Evolutionary conservation across 2,888 invertebrate species (phyloP).

Genomic region (Desoria tigrina): DNA sequence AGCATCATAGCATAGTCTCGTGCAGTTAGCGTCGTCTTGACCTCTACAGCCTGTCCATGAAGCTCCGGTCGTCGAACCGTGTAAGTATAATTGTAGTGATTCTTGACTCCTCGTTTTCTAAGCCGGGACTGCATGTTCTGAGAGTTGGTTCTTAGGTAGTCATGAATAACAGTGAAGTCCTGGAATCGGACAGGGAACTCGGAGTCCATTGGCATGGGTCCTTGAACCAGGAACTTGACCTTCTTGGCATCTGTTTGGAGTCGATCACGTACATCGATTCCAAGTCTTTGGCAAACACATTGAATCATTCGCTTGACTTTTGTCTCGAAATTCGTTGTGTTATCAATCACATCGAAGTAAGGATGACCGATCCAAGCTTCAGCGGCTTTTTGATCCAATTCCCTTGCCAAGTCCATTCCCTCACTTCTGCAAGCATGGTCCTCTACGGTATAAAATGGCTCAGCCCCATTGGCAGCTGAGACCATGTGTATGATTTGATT

Average conservation of each 20-base stretch:
- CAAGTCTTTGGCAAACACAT: constrained; percentile 82
- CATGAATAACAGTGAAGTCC: constrained; percentile 96
- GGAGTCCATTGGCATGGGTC: constrained; percentile 68
- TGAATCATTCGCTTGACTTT: constrained; percentile 89
- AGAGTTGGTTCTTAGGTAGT: constrained; percentile 87
- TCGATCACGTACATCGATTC: constrained; percentile 91
- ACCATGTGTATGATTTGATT: constrained; percentile 83
- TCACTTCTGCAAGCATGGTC: constrained; percentile 95
- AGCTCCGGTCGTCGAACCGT: constrained; percentile 84
- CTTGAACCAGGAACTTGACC: constrained; percentile 84
- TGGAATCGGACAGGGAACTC: constrained; percentile 80
- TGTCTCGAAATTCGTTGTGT: constrained; percentile 92
- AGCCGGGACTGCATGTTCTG: constrained; percentile 86
- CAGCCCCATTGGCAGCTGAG: constrained; percentile 97
- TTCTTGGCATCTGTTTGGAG: constrained; percentile 88
- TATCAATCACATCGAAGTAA: constrained; percentile 98
- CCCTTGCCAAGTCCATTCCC: constrained; percentile 81
- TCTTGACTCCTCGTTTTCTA: constrained; percentile 80
- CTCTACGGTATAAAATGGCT: constrained; percentile 93
- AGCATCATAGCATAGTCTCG: constrained; percentile 88
- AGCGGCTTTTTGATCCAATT: constrained; percentile 87
- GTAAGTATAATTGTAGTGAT: constrained; percentile 84
- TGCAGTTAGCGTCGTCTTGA: constrained; percentile 86
- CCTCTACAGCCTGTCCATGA: constrained; percentile 88
- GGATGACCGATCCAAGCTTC: constrained; percentile 97